phyloP scores from a whole-genome alignment of 1,140 invertebrate genomes.

The Chrysopa pallens region DNA sequence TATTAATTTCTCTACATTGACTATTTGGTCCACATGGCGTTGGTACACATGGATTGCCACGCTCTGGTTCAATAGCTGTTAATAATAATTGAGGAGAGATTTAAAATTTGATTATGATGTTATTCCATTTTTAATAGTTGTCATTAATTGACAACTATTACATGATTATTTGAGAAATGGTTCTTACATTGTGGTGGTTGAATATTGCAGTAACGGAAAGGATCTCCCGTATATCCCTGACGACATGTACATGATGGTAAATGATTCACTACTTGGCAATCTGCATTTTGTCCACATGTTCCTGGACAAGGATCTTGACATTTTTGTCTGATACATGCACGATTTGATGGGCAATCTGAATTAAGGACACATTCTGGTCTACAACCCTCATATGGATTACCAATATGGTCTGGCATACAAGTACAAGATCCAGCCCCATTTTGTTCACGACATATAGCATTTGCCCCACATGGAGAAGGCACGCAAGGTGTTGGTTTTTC shows the following conservation, averaged over 20 bases:
- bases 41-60: slow-evolving; percentile 37
- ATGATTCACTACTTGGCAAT: slow-evolving; percentile 39
- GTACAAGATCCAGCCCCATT: slow-evolving; percentile 43
- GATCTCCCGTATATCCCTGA: slow-evolving; percentile 38
- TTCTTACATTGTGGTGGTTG: slow-evolving; percentile 32
- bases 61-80: slow-evolving; percentile 14
- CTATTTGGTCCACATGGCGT: slow-evolving; percentile 53
- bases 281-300: slow-evolving; percentile 40
- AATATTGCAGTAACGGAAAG: slow-evolving; percentile 32
- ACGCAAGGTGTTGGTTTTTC: slow-evolving; percentile 21
- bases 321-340: slow-evolving; percentile 36
- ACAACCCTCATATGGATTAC: slow-evolving; percentile 54
- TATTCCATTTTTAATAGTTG: background rate
- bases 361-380: slow-evolving; percentile 48
- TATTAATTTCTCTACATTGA: slow-evolving; percentile 42
- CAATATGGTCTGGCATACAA: slow-evolving; percentile 44
- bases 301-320: slow-evolving; percentile 45
- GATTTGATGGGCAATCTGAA: slow-evolving; percentile 43
- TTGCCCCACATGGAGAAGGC: slow-evolving; percentile 53
- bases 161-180: background rate
- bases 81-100: no score
- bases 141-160: background rate
- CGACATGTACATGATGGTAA: slow-evolving; percentile 34
- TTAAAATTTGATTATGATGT: slow-evolving; percentile 2
- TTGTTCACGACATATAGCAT: slow-evolving; percentile 46